These are phyloP conservation scores for Grammomys surdaster DNA, from an alignment of 2,113 vertebrate species.

Conservation along the genomic window DNA sequence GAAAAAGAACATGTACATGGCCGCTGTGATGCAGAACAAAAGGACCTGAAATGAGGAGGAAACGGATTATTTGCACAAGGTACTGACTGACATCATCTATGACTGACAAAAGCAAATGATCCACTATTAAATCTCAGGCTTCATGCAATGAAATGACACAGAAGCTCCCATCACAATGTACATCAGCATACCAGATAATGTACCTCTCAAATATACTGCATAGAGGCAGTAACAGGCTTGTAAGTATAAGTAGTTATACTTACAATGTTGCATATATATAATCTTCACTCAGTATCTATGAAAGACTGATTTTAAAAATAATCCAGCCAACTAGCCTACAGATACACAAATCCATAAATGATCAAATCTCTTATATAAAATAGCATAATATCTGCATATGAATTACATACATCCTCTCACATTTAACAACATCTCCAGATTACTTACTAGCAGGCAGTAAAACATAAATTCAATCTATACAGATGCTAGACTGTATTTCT, in stretches of 20 bases:
- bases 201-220: not conserved
- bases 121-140: not conserved
- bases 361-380: not conserved
- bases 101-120: slow-evolving; percentile 36
- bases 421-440: not conserved
- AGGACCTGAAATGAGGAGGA: slow-evolving; percentile 88
- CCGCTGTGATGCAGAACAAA: slow-evolving; percentile 92
- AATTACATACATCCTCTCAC: not conserved
- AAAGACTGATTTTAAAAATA: not conserved
- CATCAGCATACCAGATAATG: not conserved
- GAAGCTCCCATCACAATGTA: not conserved
- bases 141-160: slow-evolving; percentile 11
- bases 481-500: not conserved
- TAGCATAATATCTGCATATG: not conserved
- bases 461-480: not conserved
- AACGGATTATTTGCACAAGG: slow-evolving; percentile 70
- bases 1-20: slow-evolving; percentile 94
- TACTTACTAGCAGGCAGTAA: not conserved
- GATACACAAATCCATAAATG: not conserved
- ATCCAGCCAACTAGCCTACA: not conserved
- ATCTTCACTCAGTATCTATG: not conserved
- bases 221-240: not conserved
- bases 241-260: not conserved
- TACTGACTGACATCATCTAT: not conserved
- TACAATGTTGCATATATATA: not conserved